These are phyloP conservation scores for Trachymyrmex cornetzi DNA, from an alignment of 1,140 invertebrate genomes.

Conservation along the genomic window DNA sequence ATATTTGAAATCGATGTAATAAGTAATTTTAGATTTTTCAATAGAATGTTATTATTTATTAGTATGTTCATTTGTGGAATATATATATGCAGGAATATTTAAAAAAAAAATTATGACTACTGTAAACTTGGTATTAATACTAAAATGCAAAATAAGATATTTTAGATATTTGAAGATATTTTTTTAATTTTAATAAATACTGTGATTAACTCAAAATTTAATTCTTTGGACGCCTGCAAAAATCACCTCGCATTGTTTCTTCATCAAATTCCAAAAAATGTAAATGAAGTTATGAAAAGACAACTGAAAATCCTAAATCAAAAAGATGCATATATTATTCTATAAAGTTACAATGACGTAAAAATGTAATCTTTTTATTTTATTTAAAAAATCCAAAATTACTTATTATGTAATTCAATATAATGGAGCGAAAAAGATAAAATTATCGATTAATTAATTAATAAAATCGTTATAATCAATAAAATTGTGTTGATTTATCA, in stretches of 20 bases:
- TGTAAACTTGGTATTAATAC: neutral
- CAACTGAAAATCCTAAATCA: neutral
- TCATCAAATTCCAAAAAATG: neutral
- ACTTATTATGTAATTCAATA: conserved; percentile 21
- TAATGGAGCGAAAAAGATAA: conserved; percentile 53
- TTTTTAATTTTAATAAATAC: neutral
- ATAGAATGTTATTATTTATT: neutral
- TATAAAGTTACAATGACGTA: neutral
- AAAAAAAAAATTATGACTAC: neutral
- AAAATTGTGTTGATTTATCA: conserved; percentile 14
- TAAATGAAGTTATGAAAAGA: neutral
- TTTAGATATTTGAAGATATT: too few species aligned
- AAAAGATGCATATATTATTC: neutral
- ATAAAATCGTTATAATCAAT: conserved; percentile 33
- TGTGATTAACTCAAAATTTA: neutral
- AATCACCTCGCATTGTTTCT: neutral
- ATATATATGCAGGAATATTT: neutral
- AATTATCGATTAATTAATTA: conserved; percentile 2
- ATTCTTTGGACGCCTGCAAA: neutral
- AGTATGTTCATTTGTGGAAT: neutral
- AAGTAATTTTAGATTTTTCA: conserved; percentile 12
- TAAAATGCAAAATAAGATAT: neutral
- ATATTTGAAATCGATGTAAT: conserved; percentile 25
- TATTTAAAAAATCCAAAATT: conserved; percentile 1
- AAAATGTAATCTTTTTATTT: neutral